These are phyloP conservation scores for Oryctes rhinoceros DNA, from an alignment of 1,140 invertebrate genomes.

Conservation along the genomic window DNA sequence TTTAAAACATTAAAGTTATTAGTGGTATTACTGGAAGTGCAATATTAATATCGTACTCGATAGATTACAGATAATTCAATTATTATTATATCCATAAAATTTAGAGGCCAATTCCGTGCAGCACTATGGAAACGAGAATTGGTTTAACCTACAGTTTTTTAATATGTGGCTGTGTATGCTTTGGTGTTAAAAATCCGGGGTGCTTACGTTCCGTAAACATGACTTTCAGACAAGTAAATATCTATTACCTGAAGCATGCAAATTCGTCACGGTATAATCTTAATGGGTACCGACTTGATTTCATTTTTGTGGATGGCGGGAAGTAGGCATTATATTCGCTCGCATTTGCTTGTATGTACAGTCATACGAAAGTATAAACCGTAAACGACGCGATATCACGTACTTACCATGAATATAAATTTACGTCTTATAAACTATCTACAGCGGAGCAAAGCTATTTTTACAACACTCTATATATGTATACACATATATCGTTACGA, in stretches of 20 bases:
- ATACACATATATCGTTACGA: too few relatives aligned
- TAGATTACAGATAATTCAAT: too few relatives aligned
- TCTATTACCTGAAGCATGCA: neutral
- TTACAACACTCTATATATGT: neutral
- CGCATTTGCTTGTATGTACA: neutral
- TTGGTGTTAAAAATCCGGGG: neutral
- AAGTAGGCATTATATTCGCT: neutral
- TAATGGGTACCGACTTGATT: neutral
- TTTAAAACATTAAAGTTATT: too few relatives aligned
- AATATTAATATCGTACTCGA: too few relatives aligned
- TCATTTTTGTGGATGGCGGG: neutral
- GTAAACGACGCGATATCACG: neutral
- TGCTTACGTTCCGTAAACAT: neutral
- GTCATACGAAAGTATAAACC: neutral
- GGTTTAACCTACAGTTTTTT: too few relatives aligned
- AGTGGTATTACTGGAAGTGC: too few relatives aligned
- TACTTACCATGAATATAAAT: constrained; percentile 5
- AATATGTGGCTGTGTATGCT: neutral
- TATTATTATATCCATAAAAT: too few relatives aligned
- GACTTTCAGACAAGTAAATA: neutral
- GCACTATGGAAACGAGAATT: too few relatives aligned
- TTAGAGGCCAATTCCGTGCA: too few relatives aligned
- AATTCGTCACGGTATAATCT: constrained; percentile 4
- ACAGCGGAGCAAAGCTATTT: neutral
- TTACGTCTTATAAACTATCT: constrained; percentile 12